Conservation (phyloP, 1,140 invertebrate genomes). For the Spodoptera frugiperda region DNA sequence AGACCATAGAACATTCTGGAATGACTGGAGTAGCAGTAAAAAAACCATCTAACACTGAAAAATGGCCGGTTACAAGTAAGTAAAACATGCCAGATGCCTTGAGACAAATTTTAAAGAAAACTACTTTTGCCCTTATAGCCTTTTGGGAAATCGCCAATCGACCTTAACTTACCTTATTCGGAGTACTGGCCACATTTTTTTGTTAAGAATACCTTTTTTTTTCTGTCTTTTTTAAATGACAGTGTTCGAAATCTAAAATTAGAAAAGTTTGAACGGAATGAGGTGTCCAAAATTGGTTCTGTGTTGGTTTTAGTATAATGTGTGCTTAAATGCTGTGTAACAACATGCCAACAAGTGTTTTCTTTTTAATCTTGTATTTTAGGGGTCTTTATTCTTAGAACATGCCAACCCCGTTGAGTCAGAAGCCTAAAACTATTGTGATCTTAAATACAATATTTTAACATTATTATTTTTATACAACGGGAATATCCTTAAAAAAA, state of each 20-base stretch:
- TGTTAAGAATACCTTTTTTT: background rate
- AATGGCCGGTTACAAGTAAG: constrained; percentile 6
- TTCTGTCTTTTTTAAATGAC: background rate
- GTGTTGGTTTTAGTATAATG: too few species aligned
- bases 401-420: too few species aligned
- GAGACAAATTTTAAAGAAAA: constrained; percentile 33
- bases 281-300: background rate
- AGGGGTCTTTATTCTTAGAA: too few species aligned
- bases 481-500: too few species aligned
- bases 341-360: too few species aligned
- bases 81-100: background rate
- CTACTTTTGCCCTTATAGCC: constrained; percentile 7
- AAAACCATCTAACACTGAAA: background rate
- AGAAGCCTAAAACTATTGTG: too few species aligned
- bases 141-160: constrained; percentile 9
- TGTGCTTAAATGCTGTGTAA: too few species aligned
- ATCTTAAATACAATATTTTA: too few species aligned
- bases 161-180: constrained; percentile 27
- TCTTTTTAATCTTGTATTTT: too few species aligned
- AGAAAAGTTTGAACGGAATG: background rate
- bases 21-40: background rate
- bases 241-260: background rate
- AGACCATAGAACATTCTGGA: background rate
- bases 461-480: too few species aligned
- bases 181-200: constrained; percentile 14